These are phyloP conservation scores for Pampusana beccarii DNA, from an alignment of 2,113 vertebrate genomes.

Conservation along the genomic window DNA sequence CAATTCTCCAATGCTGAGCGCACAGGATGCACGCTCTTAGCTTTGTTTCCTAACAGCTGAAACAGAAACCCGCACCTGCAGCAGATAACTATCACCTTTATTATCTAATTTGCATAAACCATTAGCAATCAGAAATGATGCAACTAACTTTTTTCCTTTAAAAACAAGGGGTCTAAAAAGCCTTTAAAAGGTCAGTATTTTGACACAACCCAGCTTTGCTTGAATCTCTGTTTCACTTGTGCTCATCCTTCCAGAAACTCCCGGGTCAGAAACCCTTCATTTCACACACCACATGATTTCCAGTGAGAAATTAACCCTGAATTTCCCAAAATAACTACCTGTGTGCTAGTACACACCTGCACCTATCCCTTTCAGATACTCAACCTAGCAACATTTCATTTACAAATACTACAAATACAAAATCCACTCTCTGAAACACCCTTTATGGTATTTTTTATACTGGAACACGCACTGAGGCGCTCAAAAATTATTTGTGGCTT, in stretches of 20 bases:
- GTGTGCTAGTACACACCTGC: constrained; percentile 22
- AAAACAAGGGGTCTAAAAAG: neutral
- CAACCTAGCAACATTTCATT: neutral
- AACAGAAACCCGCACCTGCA: constrained; percentile 63
- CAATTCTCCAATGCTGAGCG: constrained; percentile 43
- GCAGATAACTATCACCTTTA: constrained; percentile 65
- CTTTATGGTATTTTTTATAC: neutral
- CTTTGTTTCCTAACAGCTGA: constrained; percentile 53
- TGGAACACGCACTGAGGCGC: neutral
- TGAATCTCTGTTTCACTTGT: neutral
- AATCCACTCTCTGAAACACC: neutral
- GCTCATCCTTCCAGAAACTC: neutral
- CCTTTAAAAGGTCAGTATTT: neutral
- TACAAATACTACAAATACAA: neutral
- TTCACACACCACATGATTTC: neutral
- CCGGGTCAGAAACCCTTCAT: neutral
- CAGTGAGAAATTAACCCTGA: constrained; percentile 7
- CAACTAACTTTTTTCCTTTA: neutral
- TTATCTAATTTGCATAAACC: constrained; percentile 55
- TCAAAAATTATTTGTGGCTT: neutral
- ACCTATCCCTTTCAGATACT: neutral
- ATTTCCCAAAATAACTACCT: constrained; percentile 31
- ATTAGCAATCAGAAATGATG: constrained; percentile 38
- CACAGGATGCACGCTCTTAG: constrained; percentile 39
- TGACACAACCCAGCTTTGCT: neutral